Conservation (phyloP, 2,888 invertebrate genomes). For the Celastrina argiolus region DNA sequence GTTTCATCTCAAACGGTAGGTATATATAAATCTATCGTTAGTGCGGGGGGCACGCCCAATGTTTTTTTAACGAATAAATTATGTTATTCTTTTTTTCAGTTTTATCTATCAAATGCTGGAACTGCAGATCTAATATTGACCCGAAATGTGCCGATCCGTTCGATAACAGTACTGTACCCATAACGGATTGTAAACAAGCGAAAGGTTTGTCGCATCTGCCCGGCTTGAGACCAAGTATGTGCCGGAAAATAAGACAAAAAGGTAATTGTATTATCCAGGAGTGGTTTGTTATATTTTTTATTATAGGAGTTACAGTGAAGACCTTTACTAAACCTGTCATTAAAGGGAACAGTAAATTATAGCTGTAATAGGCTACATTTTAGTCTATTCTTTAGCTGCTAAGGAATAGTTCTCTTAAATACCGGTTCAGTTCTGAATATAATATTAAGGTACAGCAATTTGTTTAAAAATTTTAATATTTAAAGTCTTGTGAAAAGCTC, state of each 20-base stretch:
- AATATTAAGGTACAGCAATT: too few species aligned
- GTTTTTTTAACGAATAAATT: slow-evolving; percentile 20
- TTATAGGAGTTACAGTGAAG: too few species aligned
- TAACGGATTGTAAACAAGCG: slow-evolving; percentile 86
- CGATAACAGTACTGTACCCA: slow-evolving; percentile 91
- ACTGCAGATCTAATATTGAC: slow-evolving; percentile 91
- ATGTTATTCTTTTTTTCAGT: slow-evolving; percentile 59
- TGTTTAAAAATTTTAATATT: too few species aligned
- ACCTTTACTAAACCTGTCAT: too few species aligned
- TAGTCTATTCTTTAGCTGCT: too few species aligned
- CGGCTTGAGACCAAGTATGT: slow-evolving; percentile 87
- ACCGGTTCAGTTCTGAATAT: too few species aligned
- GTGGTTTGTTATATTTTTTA: too few species aligned
- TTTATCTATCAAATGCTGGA: slow-evolving; percentile 90
- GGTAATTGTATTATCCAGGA: slow-evolving; percentile 73
- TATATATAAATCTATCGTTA: not conserved
- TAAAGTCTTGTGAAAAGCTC: too few species aligned
- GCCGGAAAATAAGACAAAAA: slow-evolving; percentile 94
- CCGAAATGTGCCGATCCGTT: slow-evolving; percentile 95
- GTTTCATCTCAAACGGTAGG: slow-evolving; percentile 30
- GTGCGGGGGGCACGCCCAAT: slow-evolving; percentile 52
- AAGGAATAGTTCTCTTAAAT: too few species aligned
- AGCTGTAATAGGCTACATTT: too few species aligned
- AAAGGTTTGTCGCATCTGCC: slow-evolving; percentile 81
- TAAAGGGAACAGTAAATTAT: too few species aligned